Evolutionary conservation across 2,113 vertebrate species (phyloP), one percentile per base, ranked within the genome.

Genomic region (Macrotis lagotis): DNA sequence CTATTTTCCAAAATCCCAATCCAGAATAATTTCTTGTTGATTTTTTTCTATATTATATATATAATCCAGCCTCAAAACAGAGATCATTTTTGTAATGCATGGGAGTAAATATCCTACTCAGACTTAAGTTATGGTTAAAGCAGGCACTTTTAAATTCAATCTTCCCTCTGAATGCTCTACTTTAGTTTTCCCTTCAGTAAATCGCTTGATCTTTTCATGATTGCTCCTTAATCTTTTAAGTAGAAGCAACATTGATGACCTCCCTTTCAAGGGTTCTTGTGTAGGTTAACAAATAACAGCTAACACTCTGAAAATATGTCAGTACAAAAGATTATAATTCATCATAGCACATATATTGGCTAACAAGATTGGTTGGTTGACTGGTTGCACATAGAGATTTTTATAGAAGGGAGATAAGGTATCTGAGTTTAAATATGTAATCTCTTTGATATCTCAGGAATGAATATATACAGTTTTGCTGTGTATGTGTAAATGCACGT

Each of bases 41-140:
- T 90, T 90, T 90, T 90, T 90, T 90, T 49, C 92, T 92, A 95
- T 51, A 93, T 96, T 94, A 88, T 94, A 49, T 4, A 28, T 55
- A 50, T 19, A 90, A 2, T 94, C 25, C 89, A 91, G 50, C 1
- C 53, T 10, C 49, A 89, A 89, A 59, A 44, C 50, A 51, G 50
- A 91, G 74, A 89, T 37, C 53, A 92, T 59, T 91, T 31, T 50
- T 91, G 14, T 92, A 92, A 55, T 48, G 50, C 48, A 94, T 94
- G 90, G 49, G 89, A 91, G 47, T n/a, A 92, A 93, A 94, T 91
- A 4, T 53, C 28, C 66, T 83, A 3, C 26, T 89, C 25, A 31
- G 25, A 92, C 50, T 91, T 0, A 90, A 74, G 49, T 8, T 25
- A 90, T 48, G 25, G 44, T 74, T 31, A 28, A 96, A 31, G 50